Conservation (phyloP, 2,888 invertebrate genomes). For the Marronus borbonicus region DNA sequence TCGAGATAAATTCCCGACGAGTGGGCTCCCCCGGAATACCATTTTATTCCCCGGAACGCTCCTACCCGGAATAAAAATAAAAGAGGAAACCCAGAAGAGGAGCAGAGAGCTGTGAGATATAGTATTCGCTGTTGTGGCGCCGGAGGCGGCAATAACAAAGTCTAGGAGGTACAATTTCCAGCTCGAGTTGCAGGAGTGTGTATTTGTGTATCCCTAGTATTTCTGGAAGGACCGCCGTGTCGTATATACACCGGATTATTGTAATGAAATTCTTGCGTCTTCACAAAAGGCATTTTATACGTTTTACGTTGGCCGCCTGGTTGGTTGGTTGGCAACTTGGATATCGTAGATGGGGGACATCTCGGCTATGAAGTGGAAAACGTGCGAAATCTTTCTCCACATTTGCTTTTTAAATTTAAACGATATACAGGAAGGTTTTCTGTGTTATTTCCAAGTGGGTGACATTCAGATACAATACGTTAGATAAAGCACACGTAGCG, state of each 20-base stretch:
- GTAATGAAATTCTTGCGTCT: conserved; percentile 48
- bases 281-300: conserved; percentile 19
- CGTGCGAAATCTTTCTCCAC: neutral
- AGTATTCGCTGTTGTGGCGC: conserved; percentile 44
- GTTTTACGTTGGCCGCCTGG: neutral
- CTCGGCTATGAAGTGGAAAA: neutral
- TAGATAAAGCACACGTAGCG: too few species aligned
- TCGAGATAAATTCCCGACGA: neutral
- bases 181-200: neutral
- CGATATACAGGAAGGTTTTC: neutral
- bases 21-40: neutral
- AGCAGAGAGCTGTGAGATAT: conserved; percentile 14
- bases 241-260: conserved; percentile 31
- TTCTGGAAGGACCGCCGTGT: neutral
- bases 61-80: conserved; percentile 37
- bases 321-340: neutral
- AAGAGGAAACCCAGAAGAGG: neutral
- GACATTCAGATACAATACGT: too few species aligned
- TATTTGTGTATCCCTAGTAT: neutral
- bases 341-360: neutral
- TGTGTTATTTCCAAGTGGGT: too few species aligned
- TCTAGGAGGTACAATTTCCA: conserved; percentile 42
- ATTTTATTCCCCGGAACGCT: conserved; percentile 8
- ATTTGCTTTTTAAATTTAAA: conserved; percentile 3
- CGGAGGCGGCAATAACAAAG: conserved; percentile 48